These are phyloP conservation scores for Ceyx erithaca DNA, from an alignment of 2,797 vertebrate genomes.

Conservation along the genomic window DNA sequence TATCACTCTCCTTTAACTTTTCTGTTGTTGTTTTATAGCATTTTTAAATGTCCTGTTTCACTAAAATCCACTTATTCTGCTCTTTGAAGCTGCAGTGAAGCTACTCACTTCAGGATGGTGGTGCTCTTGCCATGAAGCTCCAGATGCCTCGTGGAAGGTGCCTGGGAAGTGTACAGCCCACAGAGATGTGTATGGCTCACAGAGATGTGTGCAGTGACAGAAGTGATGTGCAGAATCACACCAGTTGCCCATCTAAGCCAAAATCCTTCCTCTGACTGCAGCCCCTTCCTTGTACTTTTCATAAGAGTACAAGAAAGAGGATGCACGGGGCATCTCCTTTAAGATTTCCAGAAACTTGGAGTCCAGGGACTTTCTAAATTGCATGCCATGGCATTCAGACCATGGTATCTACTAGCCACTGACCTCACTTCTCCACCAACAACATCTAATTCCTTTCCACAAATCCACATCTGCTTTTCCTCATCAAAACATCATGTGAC, in stretches of 20 bases:
- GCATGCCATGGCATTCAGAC: background rate
- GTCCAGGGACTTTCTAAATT: background rate
- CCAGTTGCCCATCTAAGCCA: background rate
- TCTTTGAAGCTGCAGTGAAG: background rate
- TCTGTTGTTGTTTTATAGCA: background rate
- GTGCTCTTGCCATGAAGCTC: background rate
- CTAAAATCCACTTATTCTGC: background rate
- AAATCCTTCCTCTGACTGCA: background rate
- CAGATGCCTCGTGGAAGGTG: background rate
- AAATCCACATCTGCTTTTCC: background rate
- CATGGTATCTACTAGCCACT: fast-evolving
- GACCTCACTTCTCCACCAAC: background rate
- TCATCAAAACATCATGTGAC: background rate
- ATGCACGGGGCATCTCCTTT: background rate
- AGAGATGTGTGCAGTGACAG: background rate
- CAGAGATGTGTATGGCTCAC: background rate
- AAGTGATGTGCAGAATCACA: fast-evolving
- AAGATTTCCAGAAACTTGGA: background rate
- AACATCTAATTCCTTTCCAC: background rate
- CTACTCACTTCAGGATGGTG: background rate
- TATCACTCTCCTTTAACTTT: conserved; percentile 28
- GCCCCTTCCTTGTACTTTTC: background rate
- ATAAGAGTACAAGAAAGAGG: background rate
- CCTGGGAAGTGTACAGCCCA: no score
- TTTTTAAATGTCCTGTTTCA: background rate